Conservation (phyloP, 2,888 invertebrate genomes). For the Bugula neritina region DNA sequence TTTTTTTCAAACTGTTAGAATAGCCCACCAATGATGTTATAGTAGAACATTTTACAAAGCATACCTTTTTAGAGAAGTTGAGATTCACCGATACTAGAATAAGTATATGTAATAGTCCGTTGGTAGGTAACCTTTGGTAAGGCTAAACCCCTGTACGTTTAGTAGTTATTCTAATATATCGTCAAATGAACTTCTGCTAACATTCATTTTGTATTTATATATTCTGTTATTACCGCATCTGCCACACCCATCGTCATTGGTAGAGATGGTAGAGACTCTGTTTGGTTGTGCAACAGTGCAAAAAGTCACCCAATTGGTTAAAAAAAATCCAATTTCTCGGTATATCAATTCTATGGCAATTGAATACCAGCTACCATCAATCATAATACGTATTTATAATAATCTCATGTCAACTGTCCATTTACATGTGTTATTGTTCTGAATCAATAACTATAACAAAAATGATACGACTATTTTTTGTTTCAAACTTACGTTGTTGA, state of each 20-base stretch:
- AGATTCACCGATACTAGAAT: too few relatives aligned
- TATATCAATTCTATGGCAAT: neutral
- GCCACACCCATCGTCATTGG: constrained; percentile 10
- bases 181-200: constrained; percentile 5
- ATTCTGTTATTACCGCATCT: neutral
- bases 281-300: neutral
- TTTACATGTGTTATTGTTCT: constrained; percentile 25
- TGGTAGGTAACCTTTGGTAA: too few relatives aligned
- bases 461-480: constrained; percentile 15
- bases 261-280: neutral
- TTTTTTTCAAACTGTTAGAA: too few relatives aligned
- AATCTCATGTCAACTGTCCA: constrained; percentile 18
- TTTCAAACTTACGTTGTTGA: neutral
- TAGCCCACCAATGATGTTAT: too few relatives aligned
- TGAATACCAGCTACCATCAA: constrained; percentile 11
- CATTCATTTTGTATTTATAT: constrained; percentile 8
- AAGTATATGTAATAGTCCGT: too few relatives aligned
- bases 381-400: constrained; percentile 14
- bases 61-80: too few relatives aligned
- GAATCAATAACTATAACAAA: neutral
- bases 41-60: too few relatives aligned
- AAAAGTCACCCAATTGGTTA: neutral
- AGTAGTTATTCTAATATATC: neutral
- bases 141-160: neutral
- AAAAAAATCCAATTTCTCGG: neutral